Evolutionary conservation across 2,888 invertebrate genomes (phyloP).

Genomic region (Sicus ferrugineus): DNA sequence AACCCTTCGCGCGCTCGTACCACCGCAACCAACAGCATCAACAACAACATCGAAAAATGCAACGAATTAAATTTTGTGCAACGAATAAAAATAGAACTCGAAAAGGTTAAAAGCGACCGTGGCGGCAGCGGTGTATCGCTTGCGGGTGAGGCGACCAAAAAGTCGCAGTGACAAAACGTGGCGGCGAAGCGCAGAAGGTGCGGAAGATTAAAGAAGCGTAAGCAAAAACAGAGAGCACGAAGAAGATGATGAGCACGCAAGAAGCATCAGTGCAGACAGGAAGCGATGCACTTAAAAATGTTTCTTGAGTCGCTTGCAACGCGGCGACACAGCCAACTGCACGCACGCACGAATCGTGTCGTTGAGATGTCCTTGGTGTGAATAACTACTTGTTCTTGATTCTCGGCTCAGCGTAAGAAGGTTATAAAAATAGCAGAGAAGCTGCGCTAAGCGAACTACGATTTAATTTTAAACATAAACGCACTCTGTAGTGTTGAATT

Average conservation of each 20-base stretch:
- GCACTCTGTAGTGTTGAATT: neutral
- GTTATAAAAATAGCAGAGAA: neutral
- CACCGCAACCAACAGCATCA: conserved; percentile 4
- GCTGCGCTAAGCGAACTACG: neutral
- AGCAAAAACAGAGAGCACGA: neutral
- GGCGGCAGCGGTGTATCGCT: too few species aligned
- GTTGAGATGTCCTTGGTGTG: neutral
- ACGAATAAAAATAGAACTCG: conserved; percentile 14
- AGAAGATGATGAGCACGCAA: neutral
- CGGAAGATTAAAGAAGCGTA: neutral
- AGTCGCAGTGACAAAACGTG: neutral
- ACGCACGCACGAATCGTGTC: neutral
- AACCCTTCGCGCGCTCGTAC: neutral
- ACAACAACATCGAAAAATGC: conserved; percentile 19
- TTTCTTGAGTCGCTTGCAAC: neutral
- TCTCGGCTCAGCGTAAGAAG: neutral
- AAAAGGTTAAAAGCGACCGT: neutral
- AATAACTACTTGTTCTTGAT: neutral
- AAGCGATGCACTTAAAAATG: conserved; percentile 14
- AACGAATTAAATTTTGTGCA: conserved; percentile 14
- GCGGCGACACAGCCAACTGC: neutral
- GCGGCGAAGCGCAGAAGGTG: neutral
- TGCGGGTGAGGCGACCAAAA: too few species aligned
- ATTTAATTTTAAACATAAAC: neutral
- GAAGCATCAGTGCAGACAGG: conserved; percentile 23